Conservation (phyloP, 2,888 invertebrate species). For the Ennomos erosarius region DNA sequence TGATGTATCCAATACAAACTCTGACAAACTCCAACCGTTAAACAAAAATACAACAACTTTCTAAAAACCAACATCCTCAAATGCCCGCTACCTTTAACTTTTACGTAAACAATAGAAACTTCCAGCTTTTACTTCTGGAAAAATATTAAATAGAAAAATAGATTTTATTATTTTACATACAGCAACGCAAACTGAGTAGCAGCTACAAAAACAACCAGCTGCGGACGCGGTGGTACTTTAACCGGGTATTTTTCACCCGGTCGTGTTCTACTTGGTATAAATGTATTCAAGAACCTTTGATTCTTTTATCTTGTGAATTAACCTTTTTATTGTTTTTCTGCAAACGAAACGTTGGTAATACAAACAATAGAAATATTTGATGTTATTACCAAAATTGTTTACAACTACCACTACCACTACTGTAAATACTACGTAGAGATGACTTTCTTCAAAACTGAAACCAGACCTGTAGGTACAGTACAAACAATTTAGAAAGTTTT, state of each 20-base stretch:
- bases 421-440: too few relatives aligned
- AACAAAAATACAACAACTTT: not conserved
- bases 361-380: too few relatives aligned
- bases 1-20: not conserved
- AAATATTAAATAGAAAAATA: conserved; percentile 8
- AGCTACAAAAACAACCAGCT: conserved; percentile 1
- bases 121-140: conserved; percentile 1
- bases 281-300: not conserved
- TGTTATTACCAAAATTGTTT: too few relatives aligned
- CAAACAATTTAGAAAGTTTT: too few relatives aligned
- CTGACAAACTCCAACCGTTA: not conserved
- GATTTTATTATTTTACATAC: conserved; percentile 6
- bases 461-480: too few relatives aligned
- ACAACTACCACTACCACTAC: too few relatives aligned
- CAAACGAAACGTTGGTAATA: too few relatives aligned
- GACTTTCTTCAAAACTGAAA: too few relatives aligned
- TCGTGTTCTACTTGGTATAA: not conserved
- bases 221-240: not conserved
- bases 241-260: conserved; percentile 10
- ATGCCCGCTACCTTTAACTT: not conserved
- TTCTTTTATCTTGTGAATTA: not conserved
- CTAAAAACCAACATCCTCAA: not conserved
- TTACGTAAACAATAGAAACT: conserved; percentile 2
- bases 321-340: too few relatives aligned
- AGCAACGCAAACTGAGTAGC: conserved; percentile 7